These are phyloP conservation scores for Cinclus mexicanus DNA, from an alignment of 2,113 vertebrate species.

Conservation along the genomic window DNA sequence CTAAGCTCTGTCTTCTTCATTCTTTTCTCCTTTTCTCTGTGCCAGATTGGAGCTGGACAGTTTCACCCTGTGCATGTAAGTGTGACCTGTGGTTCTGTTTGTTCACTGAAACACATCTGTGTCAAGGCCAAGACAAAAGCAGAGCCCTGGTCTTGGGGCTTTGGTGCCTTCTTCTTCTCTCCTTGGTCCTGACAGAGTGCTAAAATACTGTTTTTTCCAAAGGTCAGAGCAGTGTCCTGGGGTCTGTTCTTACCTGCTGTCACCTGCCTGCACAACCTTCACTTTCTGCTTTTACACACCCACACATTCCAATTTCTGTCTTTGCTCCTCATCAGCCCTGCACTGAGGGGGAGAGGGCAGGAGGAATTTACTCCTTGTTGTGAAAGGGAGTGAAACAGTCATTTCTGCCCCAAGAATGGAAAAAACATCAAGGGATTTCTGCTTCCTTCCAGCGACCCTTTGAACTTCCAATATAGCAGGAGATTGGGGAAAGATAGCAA, in stretches of 20 bases:
- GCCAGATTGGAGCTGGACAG: conserved; percentile 78
- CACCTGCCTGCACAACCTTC: neutral
- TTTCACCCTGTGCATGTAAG: conserved; percentile 82
- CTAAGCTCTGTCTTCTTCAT: conserved; percentile 75
- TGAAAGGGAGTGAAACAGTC: neutral
- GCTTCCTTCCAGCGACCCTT: neutral
- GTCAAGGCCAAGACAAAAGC: neutral
- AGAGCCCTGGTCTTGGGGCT: neutral
- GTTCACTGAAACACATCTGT: neutral
- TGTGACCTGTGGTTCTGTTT: conserved; percentile 69
- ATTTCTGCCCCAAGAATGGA: neutral
- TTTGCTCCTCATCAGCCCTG: neutral
- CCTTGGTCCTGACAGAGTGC: neutral
- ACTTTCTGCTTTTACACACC: neutral
- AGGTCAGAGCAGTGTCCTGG: neutral
- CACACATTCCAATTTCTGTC: neutral
- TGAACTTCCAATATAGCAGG: neutral
- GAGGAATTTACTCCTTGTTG: neutral
- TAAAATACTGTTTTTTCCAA: neutral
- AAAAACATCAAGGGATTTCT: neutral
- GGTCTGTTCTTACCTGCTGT: neutral
- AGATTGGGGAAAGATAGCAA: neutral
- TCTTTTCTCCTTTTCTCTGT: conserved; percentile 82
- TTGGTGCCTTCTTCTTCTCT: neutral
- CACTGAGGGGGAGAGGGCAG: neutral